Conservation (phyloP, 2,888 invertebrate genomes). For the Agrotis exclamationis region DNA sequence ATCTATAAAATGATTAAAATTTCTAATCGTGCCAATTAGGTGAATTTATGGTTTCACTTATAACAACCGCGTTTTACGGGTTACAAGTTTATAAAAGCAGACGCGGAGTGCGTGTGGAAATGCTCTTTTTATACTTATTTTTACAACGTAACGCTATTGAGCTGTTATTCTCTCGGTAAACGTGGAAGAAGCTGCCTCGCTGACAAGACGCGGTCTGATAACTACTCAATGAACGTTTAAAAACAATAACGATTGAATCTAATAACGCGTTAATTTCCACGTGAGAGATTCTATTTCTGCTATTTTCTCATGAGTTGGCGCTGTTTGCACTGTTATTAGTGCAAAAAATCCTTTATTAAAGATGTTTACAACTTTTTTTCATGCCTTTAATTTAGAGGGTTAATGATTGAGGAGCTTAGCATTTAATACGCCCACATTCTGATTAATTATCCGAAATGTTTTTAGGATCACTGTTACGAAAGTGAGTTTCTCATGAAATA, state of each 20-base stretch:
- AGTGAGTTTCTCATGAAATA: constrained; percentile 13
- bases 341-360: constrained; percentile 7
- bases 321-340: constrained; percentile 20
- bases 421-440: constrained; percentile 5
- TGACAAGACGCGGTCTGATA: constrained; percentile 64
- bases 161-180: constrained; percentile 62
- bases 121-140: constrained; percentile 50
- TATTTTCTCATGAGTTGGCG: constrained; percentile 39
- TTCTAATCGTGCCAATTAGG: constrained; percentile 89
- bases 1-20: constrained; percentile 89
- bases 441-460: constrained; percentile 14
- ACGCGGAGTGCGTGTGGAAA: constrained; percentile 61
- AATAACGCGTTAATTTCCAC: constrained; percentile 66
- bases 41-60: constrained; percentile 85
- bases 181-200: constrained; percentile 57
- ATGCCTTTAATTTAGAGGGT: background rate
- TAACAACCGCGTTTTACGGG: constrained; percentile 63
- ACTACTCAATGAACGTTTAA: constrained; percentile 64
- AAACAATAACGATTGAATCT: constrained; percentile 65
- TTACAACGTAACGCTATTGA: constrained; percentile 70
- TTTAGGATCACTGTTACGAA: background rate
- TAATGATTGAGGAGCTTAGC: constrained; percentile 12
- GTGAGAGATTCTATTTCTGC: constrained; percentile 54
- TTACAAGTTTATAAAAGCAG: constrained; percentile 62
- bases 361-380: background rate